A percentile compares a stretch with the other conserved stretches of the same genome.
phyloP scores from a whole-genome alignment of 2,113 vertebrate species.

The Otus sunia region DNA sequence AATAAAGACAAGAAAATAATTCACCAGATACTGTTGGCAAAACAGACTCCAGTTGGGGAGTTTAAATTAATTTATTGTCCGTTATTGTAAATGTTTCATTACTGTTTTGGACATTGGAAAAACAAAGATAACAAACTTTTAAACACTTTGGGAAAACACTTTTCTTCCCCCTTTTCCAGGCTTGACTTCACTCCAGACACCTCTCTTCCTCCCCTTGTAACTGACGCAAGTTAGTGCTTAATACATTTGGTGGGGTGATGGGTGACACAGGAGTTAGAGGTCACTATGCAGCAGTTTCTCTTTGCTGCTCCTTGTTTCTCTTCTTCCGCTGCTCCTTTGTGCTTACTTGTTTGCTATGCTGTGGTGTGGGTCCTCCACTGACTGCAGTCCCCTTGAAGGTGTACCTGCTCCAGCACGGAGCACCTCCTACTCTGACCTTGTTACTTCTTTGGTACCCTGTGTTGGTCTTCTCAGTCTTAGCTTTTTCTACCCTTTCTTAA shows the following conservation, averaged over 20 bases:
- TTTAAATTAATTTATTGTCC: not conserved
- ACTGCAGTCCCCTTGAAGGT: not conserved
- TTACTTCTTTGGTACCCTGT: not conserved
- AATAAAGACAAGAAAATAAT: not conserved
- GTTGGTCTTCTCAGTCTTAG: not conserved
- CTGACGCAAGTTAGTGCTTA: not conserved
- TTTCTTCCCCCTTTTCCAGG: not conserved
- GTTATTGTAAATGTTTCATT: not conserved
- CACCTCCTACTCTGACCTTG: not conserved
- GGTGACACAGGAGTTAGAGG: not conserved
- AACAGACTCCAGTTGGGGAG: not conserved
- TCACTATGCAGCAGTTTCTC: not conserved
- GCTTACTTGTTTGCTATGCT: not conserved
- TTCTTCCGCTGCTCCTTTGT: not conserved
- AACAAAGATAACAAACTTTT: not conserved
- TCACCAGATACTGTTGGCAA: not conserved
- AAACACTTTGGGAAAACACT: not conserved
- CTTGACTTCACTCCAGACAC: not conserved
- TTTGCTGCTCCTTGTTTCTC: not conserved
- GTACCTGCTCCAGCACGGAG: not conserved
- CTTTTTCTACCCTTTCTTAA: not conserved
- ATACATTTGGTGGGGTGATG: not conserved
- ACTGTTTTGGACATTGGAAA: not conserved
- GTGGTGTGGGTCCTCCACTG: not conserved
- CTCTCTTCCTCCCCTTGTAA: not conserved